A percentile compares a stretch with the other conserved stretches of the same genome.
phyloP scores from a whole-genome alignment of 2,113 vertebrate genomes.

The Oreochromis tanganicae region DNA sequence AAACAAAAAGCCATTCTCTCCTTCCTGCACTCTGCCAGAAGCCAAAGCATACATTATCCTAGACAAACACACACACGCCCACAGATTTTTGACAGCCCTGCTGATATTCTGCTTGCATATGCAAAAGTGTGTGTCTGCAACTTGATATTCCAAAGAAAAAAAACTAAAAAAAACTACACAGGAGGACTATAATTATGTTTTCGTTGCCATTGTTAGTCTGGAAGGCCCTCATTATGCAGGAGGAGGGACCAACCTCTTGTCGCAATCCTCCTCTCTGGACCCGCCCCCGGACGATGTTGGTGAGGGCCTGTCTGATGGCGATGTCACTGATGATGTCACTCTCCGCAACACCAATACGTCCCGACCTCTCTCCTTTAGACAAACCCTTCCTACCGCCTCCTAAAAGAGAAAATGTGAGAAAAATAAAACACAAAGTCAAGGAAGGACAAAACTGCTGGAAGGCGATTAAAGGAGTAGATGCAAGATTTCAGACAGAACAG shows the following conservation, averaged over 20 bases:
- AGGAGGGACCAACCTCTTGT: conserved; percentile 68
- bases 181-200: conserved; percentile 13
- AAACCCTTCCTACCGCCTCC: conserved; percentile 77
- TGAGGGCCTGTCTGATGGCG: conserved; percentile 78
- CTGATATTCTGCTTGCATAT: conserved; percentile 54
- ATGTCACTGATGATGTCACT: conserved; percentile 70
- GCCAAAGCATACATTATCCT: conserved; percentile 52
- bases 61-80: not conserved
- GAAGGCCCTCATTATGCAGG: not conserved
- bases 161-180: not conserved
- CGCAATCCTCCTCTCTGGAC: conserved; percentile 69
- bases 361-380: conserved; percentile 83
- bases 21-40: not conserved
- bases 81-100: conserved; percentile 10
- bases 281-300: conserved; percentile 72
- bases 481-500: not conserved
- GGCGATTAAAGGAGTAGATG: not conserved
- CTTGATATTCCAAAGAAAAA: not conserved
- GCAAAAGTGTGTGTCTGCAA: not conserved
- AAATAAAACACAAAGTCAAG: not conserved
- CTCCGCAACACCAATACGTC: conserved; percentile 88
- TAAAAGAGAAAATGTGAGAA: not conserved
- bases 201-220: not conserved
- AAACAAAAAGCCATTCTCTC: conserved; percentile 59
- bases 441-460: not conserved